Evolutionary conservation across 1,140 invertebrate species (phyloP).

Genomic region (Eciton burchellii): DNA sequence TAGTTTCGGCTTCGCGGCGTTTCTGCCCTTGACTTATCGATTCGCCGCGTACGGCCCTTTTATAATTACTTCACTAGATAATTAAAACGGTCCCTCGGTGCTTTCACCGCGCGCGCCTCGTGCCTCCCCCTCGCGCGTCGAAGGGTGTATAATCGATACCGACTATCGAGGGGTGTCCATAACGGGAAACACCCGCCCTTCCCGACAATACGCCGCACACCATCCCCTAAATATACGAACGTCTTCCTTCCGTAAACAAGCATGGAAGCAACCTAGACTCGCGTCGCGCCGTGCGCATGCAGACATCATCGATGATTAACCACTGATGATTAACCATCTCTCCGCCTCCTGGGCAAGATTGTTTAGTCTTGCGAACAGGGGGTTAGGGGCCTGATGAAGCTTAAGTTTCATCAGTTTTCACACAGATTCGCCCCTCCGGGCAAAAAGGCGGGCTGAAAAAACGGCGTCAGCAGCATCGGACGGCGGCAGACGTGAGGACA

Average conservation of each 20-base stretch:
- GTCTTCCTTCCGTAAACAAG: slow-evolving; percentile 71
- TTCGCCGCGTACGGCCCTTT: slow-evolving; percentile 56
- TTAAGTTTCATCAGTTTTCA: slow-evolving; percentile 55
- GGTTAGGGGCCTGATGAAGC: slow-evolving; percentile 9
- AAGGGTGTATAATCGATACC: slow-evolving; percentile 83
- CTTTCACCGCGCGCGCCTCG: slow-evolving; percentile 66
- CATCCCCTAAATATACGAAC: slow-evolving; percentile 73
- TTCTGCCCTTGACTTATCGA: slow-evolving; percentile 72
- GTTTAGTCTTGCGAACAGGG: background rate
- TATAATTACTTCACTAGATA: slow-evolving; percentile 80
- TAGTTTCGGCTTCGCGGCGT: slow-evolving; percentile 35
- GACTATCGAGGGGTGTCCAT: slow-evolving; percentile 78
- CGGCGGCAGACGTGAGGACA: slow-evolving; percentile 13
- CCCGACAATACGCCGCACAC: slow-evolving; percentile 53
- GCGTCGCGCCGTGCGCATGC: slow-evolving; percentile 34
- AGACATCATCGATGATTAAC: slow-evolving; percentile 33
- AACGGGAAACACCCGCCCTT: slow-evolving; percentile 78
- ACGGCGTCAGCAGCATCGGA: slow-evolving; percentile 29
- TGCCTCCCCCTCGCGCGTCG: slow-evolving; percentile 49
- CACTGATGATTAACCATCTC: slow-evolving; percentile 24
- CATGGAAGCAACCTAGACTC: slow-evolving; percentile 55
- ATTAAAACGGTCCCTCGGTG: slow-evolving; percentile 79
- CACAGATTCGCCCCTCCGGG: slow-evolving; percentile 5
- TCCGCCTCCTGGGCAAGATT: background rate
- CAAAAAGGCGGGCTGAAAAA: slow-evolving; percentile 46